Base-by-base conservation (phyloP, 2,888 invertebrate species). In the Ophion costatus region DNA sequence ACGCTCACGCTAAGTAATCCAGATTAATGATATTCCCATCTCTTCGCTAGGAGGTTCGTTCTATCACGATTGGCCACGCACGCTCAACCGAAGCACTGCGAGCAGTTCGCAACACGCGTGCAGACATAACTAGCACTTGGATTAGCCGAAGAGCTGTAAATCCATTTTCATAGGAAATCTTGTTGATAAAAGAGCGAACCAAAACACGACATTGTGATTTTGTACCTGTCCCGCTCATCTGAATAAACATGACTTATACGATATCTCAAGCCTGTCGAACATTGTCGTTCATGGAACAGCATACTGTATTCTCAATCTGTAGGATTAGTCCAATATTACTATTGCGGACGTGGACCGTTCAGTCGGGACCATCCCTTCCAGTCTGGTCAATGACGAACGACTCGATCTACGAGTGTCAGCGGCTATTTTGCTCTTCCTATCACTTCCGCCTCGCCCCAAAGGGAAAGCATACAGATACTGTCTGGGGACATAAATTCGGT, bases 1-100 rank as follows among this genome's bases (percentile, higher is more conserved):
- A 86, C 79, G 84, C 71, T 84, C 79, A 71, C 67, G 67, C 80
- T 67, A 70, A 78, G 84, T 86, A 82, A 86, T 86, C 81, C 84
- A 84, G 84, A 86, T 86, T 82, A 84, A 84, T 86, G 84, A 84
- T 84, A 75, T 66, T 70, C 63, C 22, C 45, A 73, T 83, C 74
- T 66, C 51, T 56, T 56, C 70, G 80, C 59, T 64, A 59, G 66
- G 42, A 56, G 51, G 51, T 22, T 67, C 81, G 70, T 75, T 80
- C 75, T 83, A 84, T 81, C 81, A 80, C 79, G 84, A 86, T 82
- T 79, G 81, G 64, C 42, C 67, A 64, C 75, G 74, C 75, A 78
- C 69, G 11, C 45, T 63, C 74, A 59, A 63, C 24, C 51, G 20
- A 20, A 56, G 56, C 38, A 51, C 42, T 14, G 10, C 45, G 38